phyloP scores from a whole-genome alignment of 2,797 vertebrate species.

The Melopsittacus undulatus region DNA sequence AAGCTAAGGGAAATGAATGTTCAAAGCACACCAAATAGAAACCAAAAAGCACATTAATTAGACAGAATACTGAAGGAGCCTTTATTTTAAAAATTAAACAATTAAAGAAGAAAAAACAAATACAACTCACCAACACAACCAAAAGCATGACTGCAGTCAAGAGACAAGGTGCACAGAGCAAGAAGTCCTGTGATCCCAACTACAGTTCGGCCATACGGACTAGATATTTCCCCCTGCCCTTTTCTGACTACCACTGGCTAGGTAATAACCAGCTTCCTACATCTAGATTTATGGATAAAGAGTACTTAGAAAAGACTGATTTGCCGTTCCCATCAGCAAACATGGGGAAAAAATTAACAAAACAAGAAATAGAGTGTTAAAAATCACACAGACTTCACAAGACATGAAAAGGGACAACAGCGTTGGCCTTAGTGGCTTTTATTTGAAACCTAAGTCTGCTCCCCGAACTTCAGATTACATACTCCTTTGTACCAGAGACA shows the following conservation, averaged over 20 bases:
- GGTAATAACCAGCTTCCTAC: slow-evolving; percentile 37
- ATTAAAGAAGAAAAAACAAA: neutral
- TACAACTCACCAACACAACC: neutral
- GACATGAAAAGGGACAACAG: slow-evolving; percentile 46
- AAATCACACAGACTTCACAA: slow-evolving; percentile 50
- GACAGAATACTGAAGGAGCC: neutral
- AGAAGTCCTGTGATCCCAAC: neutral
- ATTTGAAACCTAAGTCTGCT: slow-evolving; percentile 26
- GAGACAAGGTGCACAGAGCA: neutral
- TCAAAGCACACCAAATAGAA: neutral
- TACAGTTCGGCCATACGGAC: neutral
- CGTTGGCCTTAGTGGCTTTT: slow-evolving; percentile 33
- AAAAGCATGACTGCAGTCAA: neutral
- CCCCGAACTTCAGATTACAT: slow-evolving; percentile 11
- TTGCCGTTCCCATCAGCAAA: slow-evolving; percentile 37
- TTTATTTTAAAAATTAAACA: neutral
- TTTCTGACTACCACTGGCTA: slow-evolving; percentile 27
- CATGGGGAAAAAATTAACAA: neutral
- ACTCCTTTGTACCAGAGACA: slow-evolving; percentile 25
- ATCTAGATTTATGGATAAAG: slow-evolving; percentile 54
- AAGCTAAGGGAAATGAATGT: slow-evolving; percentile 26
- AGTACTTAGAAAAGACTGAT: slow-evolving; percentile 51
- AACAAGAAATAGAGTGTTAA: slow-evolving; percentile 53
- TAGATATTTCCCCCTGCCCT: neutral
- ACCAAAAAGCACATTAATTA: slow-evolving; percentile 5